phyloP scores from a whole-genome alignment of 2,888 invertebrate species.

The Acronicta aceris region DNA sequence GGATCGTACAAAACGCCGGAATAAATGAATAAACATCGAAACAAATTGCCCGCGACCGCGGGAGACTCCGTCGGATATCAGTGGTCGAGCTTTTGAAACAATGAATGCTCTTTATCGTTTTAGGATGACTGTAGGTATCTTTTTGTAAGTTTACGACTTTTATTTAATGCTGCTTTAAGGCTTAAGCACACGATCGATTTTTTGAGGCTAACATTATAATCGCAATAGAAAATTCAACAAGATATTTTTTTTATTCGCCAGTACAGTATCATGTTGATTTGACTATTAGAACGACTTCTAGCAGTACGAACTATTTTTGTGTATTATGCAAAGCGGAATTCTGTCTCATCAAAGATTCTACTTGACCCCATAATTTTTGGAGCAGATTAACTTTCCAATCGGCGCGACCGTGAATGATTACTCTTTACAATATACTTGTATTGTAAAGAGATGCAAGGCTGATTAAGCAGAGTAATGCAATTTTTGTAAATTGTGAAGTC shows the following conservation, averaged over 20 bases:
- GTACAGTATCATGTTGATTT: no score
- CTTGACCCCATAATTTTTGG: no score
- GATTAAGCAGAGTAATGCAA: no score
- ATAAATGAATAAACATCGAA: constrained; percentile 84
- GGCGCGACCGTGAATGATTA: no score
- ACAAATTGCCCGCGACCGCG: constrained; percentile 75
- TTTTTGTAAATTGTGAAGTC: no score
- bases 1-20: constrained; percentile 77
- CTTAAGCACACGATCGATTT: constrained; percentile 19
- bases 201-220: neutral
- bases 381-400: no score
- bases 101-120: constrained; percentile 65
- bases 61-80: constrained; percentile 55
- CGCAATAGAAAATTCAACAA: neutral
- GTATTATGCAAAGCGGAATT: neutral
- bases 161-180: constrained; percentile 24
- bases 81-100: constrained; percentile 62
- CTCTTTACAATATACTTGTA: no score
- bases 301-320: no score
- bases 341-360: no score
- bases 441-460: no score
- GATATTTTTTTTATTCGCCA: no score
- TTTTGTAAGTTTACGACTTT: constrained; percentile 57
- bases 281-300: no score
- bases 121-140: constrained; percentile 53